phyloP scores from a whole-genome alignment of 2,888 invertebrate genomes.

The Microctonus brassicae region DNA sequence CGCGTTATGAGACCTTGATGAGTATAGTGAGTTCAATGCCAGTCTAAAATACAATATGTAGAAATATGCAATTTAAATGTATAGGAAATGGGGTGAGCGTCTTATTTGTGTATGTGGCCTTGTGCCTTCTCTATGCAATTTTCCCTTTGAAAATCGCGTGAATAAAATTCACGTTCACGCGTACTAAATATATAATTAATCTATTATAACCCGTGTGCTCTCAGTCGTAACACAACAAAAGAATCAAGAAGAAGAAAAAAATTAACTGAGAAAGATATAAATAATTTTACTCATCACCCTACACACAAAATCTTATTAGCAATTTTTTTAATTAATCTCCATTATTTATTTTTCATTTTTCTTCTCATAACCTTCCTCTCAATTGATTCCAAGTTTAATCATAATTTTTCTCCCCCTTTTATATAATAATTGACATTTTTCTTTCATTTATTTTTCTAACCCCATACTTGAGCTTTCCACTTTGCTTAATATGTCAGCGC shows the following conservation, averaged over 20 bases:
- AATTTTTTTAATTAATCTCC: constrained; percentile 2
- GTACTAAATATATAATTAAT: neutral
- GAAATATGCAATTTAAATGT: too few relatives aligned
- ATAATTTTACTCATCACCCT: neutral
- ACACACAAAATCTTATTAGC: neutral
- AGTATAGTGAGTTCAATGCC: constrained; percentile 38
- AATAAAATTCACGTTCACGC: constrained; percentile 28
- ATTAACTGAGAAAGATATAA: neutral
- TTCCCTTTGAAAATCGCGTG: constrained; percentile 14
- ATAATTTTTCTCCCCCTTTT: constrained; percentile 23
- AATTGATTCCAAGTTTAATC: constrained; percentile 5
- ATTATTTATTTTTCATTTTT: neutral
- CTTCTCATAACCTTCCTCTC: constrained; percentile 12
- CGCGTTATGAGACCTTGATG: neutral
- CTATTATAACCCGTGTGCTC: neutral
- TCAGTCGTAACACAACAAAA: neutral
- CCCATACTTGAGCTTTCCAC: too few relatives aligned
- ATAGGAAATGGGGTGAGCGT: too few relatives aligned
- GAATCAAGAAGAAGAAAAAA: neutral
- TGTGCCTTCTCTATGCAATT: neutral
- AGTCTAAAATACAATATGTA: neutral
- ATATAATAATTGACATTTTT: neutral
- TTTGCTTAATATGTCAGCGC: constrained; percentile 34
- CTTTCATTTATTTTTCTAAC: too few relatives aligned
- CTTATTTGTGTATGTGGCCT: neutral